Evolutionary conservation across 2,797 vertebrate genomes (phyloP).

Genomic region (Rhadinocentrus ornatus): DNA sequence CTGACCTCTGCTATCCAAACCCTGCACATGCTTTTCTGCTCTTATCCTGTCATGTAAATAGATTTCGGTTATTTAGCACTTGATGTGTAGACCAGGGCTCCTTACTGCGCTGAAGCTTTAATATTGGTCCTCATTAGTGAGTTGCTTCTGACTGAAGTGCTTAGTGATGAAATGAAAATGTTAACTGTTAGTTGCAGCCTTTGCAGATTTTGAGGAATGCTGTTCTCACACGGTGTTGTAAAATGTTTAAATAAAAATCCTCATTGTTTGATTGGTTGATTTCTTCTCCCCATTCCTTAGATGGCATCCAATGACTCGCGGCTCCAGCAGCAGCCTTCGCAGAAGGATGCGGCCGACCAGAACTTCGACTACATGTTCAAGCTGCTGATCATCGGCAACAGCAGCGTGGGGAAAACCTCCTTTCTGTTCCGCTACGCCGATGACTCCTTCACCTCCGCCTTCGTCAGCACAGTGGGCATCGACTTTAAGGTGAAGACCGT

Average conservation of each 20-base stretch:
- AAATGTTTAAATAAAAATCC: background rate
- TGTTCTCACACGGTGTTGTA: too few relatives aligned
- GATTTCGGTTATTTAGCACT: background rate
- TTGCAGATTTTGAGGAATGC: background rate
- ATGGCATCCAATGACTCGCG: constrained; percentile 88
- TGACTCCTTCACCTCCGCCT: constrained; percentile 97
- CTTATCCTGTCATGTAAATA: background rate
- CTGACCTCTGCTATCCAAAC: too few relatives aligned
- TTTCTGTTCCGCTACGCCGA: constrained; percentile 97
- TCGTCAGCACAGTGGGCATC: constrained; percentile 97
- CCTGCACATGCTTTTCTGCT: background rate
- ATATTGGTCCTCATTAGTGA: too few relatives aligned
- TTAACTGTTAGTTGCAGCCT: background rate
- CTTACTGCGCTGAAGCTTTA: background rate
- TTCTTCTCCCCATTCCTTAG: constrained; percentile 46
- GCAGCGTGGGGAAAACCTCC: constrained; percentile 97
- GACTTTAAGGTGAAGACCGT: constrained; percentile 99
- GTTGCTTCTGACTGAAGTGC: too few relatives aligned
- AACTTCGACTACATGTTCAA: constrained; percentile 99
- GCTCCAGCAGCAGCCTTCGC: constrained; percentile 80
- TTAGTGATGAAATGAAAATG: too few relatives aligned
- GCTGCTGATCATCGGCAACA: constrained; percentile 96
- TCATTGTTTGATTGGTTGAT: background rate
- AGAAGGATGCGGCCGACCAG: constrained; percentile 92
- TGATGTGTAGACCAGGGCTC: background rate